Base-by-base conservation (phyloP, 2,797 vertebrate genomes). In the Halcyon smyrnensis region DNA sequence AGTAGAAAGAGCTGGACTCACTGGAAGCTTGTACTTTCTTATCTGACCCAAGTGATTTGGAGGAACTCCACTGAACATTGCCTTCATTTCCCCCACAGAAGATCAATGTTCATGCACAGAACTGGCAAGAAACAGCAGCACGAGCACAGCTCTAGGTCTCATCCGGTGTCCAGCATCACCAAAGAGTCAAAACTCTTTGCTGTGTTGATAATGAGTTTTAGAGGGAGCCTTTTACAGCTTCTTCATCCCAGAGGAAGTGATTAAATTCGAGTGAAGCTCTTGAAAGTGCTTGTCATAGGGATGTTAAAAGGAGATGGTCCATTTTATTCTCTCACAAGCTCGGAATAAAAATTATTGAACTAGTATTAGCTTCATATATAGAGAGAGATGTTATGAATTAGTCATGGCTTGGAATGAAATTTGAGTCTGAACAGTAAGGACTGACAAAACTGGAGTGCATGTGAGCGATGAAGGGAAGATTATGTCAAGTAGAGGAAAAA, bases 21-120 rank as follows among this genome's bases (percentile, higher is more conserved):
- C 59, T 78, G 59, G 14, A 36, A 88, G 54, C 51, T 90, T 79
- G 37, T 91, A 28, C 59, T 94, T 82, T 65, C 62, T 96, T 92
- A 90, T 84, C 85, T 82, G 78, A 25, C 43, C 36, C 27, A 41
- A 90, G 85, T 17, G 60, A 57, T 84, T 88, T 11, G 1, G 46
- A 77, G 48, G 48, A 56, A 8, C 43, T 67, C 23, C 36, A 25
- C 25, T 53, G 53, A 32, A 30, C 79, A 56, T 77, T 59, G 21
- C 48, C 27, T 83, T 87, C 4, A 6, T 59, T 87, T 87, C 34
- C 73, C 14, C 10, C 19, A 6, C 30, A 4, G 50, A 45, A 51
- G 53, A 76, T 74, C 59, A 70, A 53, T 46, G 48, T 82, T 80
- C 0, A 1, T 46, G 32, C 48, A 14, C 41, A 48, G 69, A 78